Evolutionary conservation across 2,888 invertebrate genomes (phyloP).

Genomic region (Polymixis flavicincta): DNA sequence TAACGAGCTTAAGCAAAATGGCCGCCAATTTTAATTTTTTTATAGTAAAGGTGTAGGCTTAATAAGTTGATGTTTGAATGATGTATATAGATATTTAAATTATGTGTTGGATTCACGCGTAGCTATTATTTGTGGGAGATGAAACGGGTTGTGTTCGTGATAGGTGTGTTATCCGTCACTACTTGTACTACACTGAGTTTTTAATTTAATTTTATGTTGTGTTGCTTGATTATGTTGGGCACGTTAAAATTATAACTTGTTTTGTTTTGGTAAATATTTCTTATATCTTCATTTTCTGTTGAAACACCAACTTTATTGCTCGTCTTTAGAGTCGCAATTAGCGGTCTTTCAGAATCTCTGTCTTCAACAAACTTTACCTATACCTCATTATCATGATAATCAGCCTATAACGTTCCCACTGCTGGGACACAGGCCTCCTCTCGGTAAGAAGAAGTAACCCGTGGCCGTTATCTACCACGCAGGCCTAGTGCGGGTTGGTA

Average conservation of each 20-base stretch:
- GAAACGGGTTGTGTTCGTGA: slow-evolving; percentile 35
- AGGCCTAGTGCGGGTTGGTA: too few relatives aligned
- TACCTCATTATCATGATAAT: too few relatives aligned
- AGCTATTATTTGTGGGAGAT: slow-evolving; percentile 54
- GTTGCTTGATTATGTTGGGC: background rate
- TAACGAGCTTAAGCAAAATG: slow-evolving; percentile 90
- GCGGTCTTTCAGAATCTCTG: too few relatives aligned
- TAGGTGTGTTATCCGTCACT: slow-evolving; percentile 37
- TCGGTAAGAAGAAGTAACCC: too few relatives aligned
- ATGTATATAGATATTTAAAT: slow-evolving; percentile 73
- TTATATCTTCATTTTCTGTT: background rate
- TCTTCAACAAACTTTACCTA: too few relatives aligned
- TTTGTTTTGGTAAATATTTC: background rate
- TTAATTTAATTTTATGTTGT: slow-evolving; percentile 35
- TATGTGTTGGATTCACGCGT: slow-evolving; percentile 69
- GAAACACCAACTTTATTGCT: background rate
- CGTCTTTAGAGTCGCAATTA: too few relatives aligned
- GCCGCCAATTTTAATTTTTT: slow-evolving; percentile 85
- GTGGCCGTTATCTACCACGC: too few relatives aligned
- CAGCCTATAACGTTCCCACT: too few relatives aligned
- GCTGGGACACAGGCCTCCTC: too few relatives aligned
- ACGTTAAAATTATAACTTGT: background rate
- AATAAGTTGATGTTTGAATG: slow-evolving; percentile 78
- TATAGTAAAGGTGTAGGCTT: slow-evolving; percentile 81
- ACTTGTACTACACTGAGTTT: slow-evolving; percentile 49